Percentiles rank a stretch among this genome's conserved stretches.
These are phyloP conservation scores for Gila robusta DNA, from an alignment of 2,797 vertebrate species.

Conservation along the genomic window DNA sequence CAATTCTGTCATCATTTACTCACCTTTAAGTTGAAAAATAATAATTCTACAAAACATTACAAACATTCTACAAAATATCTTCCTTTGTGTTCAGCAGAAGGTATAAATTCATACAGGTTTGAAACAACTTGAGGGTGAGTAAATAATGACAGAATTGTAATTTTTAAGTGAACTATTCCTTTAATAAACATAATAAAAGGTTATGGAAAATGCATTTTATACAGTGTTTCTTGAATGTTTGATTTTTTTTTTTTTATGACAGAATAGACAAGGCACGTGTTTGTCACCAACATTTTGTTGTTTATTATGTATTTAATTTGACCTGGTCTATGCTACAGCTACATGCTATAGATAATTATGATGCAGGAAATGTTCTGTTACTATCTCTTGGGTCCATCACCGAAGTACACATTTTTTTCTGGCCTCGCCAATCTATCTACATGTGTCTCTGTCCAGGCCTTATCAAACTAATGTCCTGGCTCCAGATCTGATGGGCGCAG, in stretches of 20 bases:
- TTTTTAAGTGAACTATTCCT: neutral
- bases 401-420: neutral
- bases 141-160: too few relatives aligned
- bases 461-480: constrained; percentile 51
- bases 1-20: too few relatives aligned
- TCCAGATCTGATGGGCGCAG: constrained; percentile 14
- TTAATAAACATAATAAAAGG: neutral
- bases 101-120: too few relatives aligned
- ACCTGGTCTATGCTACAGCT: neutral
- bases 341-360: neutral
- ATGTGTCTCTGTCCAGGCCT: constrained; percentile 25
- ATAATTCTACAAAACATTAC: too few relatives aligned
- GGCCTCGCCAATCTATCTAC: constrained; percentile 8
- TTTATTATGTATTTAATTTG: neutral
- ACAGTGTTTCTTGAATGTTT: neutral
- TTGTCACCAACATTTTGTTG: neutral
- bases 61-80: too few relatives aligned
- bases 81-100: too few relatives aligned
- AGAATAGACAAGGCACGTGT: neutral
- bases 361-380: neutral
- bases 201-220: neutral
- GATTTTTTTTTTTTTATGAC: too few relatives aligned
- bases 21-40: too few relatives aligned
- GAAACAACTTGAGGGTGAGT: too few relatives aligned
- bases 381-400: constrained; percentile 1